Base-by-base conservation (phyloP, 2,113 vertebrate species). In the Sprattus sprattus region DNA sequence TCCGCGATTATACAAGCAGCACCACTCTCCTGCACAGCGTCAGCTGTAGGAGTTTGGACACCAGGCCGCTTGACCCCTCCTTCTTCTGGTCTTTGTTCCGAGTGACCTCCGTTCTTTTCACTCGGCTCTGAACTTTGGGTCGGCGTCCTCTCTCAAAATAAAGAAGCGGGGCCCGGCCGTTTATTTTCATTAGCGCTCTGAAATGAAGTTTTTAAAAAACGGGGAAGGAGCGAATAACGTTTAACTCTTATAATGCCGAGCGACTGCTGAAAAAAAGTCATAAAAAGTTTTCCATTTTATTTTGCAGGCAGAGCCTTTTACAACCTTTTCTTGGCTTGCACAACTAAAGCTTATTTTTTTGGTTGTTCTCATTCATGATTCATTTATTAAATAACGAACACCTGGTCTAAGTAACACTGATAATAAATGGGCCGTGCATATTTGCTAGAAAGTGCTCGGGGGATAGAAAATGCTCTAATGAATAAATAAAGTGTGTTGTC, bases 131-230 rank as follows among this genome's bases (percentile, higher is more conserved):
- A 94, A 93, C 93, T 91, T 92, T 18, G 82, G 75, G 83, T 60
- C 88, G 85, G 86, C 81, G 87, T 87, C 82, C 92, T 89, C 92
- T 94, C 91, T 91, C 91, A 92, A 92, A 90, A 94, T 93, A 93
- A 94, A 93, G 92, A 92, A 91, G 87, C 28, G 88, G 91, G 90
- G 88, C 90, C 91, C 91, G 86, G 88, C 86, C 90, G 92, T 93
- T 94, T 93, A 93, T 93, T 95, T 90, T 95, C 94, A 93, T 93
- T 93, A 92, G 93, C 90, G 87, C 92, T 94, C 92, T 93, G 91
- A 94, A 94, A 93, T 84, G 22, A 0, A 88, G 89, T 92, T 94
- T 93, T 88, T 6, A 13, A 57, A 28, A 93, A 88, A 88, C 90
- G 83, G 83, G 86, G 71, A 32, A 44, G 28, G 39, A 78, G 25